These are phyloP conservation scores for Danaus plexippus DNA, from an alignment of 1,140 invertebrate genomes.

Conservation along the genomic window DNA sequence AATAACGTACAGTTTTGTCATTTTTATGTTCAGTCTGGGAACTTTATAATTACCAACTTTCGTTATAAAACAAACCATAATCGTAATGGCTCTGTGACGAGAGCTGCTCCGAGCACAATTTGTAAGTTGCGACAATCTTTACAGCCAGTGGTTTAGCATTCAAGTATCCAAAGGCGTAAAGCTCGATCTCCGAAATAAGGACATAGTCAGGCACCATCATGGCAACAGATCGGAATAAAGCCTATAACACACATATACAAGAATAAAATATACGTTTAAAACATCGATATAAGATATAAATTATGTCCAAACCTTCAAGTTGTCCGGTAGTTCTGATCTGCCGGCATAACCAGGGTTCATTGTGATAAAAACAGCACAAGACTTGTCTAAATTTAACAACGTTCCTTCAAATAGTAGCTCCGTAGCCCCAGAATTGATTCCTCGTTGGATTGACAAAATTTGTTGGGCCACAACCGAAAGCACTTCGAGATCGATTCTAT, in stretches of 20 bases:
- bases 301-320: constrained; percentile 81
- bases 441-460: constrained; percentile 85
- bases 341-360: constrained; percentile 97
- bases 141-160: constrained; percentile 89
- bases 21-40: constrained; percentile 1
- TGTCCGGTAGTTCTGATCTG: constrained; percentile 91
- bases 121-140: constrained; percentile 96
- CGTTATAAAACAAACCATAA: constrained; percentile 76
- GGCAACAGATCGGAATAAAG: constrained; percentile 93
- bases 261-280: not conserved
- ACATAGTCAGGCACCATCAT: constrained; percentile 99
- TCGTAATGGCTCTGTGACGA: constrained; percentile 97
- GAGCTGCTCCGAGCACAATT: constrained; percentile 94
- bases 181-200: constrained; percentile 93
- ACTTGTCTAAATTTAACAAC: constrained; percentile 87
- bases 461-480: constrained; percentile 94
- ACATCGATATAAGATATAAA: not conserved
- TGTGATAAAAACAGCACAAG: constrained; percentile 95
- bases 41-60: constrained; percentile 2
- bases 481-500: constrained; percentile 88
- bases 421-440: constrained; percentile 82
- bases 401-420: constrained; percentile 92
- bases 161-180: constrained; percentile 95
- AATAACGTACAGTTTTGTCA: not conserved
- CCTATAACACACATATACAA: constrained; percentile 65